Base-by-base conservation (phyloP, 2,113 vertebrate genomes). In the Anas platyrhynchos region DNA sequence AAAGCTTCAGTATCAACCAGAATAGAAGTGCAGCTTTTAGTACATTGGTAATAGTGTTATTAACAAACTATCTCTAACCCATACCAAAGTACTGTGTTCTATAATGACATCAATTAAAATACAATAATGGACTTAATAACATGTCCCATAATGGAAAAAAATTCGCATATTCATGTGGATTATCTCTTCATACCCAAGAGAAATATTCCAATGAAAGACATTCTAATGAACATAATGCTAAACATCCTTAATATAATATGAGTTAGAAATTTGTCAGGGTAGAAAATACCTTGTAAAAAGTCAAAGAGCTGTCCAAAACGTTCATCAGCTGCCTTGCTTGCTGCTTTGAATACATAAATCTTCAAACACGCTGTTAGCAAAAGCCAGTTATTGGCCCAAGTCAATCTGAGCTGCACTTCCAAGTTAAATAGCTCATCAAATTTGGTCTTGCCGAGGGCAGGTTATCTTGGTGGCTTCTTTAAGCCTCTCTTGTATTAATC, bases 101-200 rank as follows among this genome's bases (percentile, higher is more conserved):
- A 76, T 93, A 88, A 91, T 92, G 93, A 82, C 17, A 11, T 86
- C 86, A 92, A 96, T 96, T 96, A 96, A 96, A 96, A 69, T 66
- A 79, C 62, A 86, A 95, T 79, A 93, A 91, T 76, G 80, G 58
- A 78, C 58, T 93, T 94, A 94, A 90, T 86, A 86, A 86, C 62
- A 62, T 92, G 48, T n/a, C 54, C n/a, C 15, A 76, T 94, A 93
- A 88, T 83, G 83, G 80, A 52, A 84, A 91, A 83, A 90, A 94
- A 46, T 59, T 25, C n/a, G 31, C 32, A 46, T 31, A 91, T 91
- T 96, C 79, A 83, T 91, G 56, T 96, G 96, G 93, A 89, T 58
- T 59, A 92, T 87, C 66, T 92, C 52, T 41, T 86, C 80, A 55
- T 86, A 94, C 93, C 80, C 86, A 88, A 93, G 52, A 90, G 81